Conservation (phyloP, 2,888 invertebrate species). For the Mellilla xanthometata region DNA sequence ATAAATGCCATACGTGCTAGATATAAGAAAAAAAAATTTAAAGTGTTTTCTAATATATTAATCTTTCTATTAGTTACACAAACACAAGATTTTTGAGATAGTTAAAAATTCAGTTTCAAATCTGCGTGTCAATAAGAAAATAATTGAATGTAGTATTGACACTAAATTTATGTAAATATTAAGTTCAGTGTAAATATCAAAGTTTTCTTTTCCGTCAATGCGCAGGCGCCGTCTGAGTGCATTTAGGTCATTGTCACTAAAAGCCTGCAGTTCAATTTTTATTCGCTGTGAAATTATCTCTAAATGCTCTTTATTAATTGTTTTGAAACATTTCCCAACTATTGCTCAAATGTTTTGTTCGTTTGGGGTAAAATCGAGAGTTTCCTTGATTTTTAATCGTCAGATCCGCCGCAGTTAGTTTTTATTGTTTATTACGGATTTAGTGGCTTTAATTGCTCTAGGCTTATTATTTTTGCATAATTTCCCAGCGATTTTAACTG, state of each 20-base stretch:
- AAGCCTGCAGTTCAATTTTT: constrained; percentile 57
- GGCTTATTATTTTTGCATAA: constrained; percentile 9
- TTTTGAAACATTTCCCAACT: constrained; percentile 63
- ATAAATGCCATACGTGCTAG: too few species aligned
- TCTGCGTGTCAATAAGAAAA: too few species aligned
- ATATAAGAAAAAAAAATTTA: too few species aligned
- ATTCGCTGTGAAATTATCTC: constrained; percentile 68
- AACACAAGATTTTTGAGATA: too few species aligned
- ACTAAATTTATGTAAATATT: too few species aligned
- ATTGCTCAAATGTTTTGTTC: constrained; percentile 60
- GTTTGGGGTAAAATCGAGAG: constrained; percentile 39
- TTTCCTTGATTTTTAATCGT: constrained; percentile 30
- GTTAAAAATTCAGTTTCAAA: too few species aligned
- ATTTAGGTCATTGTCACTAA: constrained; percentile 72
- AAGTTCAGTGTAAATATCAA: neutral
- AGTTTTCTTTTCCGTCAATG: neutral
- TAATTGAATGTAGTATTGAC: too few species aligned
- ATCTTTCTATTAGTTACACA: too few species aligned
- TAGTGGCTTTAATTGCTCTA: constrained; percentile 11
- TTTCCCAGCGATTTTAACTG: too few species aligned
- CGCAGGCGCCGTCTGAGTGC: constrained; percentile 34
- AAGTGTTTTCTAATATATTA: too few species aligned
- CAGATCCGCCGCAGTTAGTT: constrained; percentile 21
- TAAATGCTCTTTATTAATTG: constrained; percentile 60
- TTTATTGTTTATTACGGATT: constrained; percentile 7